Evolutionary conservation across 2,113 vertebrate species (phyloP).

Genomic region (Oxyruncus cristatus): DNA sequence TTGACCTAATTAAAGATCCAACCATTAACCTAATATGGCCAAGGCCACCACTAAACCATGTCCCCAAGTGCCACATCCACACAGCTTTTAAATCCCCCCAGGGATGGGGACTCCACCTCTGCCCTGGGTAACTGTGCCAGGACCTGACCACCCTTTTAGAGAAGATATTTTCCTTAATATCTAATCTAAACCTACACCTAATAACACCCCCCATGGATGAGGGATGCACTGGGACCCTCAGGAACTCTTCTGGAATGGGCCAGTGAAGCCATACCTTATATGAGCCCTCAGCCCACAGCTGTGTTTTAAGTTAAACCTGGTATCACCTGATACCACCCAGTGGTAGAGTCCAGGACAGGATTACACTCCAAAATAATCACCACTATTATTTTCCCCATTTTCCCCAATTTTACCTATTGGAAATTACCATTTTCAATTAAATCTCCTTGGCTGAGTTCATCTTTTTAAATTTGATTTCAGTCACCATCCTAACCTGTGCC

Average conservation of each 20-base stretch:
- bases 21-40: background rate
- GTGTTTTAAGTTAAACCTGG: background rate
- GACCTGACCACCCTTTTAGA: background rate
- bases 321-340: background rate
- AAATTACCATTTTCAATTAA: background rate
- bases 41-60: background rate
- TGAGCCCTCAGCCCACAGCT: background rate
- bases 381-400: background rate
- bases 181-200: background rate
- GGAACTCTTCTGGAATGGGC: background rate
- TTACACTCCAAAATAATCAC: background rate
- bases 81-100: background rate
- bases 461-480: background rate
- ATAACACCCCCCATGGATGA: too few relatives aligned
- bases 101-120: background rate
- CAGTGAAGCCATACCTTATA: background rate
- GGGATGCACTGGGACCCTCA: background rate
- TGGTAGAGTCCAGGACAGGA: background rate
- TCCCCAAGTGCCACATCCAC: background rate
- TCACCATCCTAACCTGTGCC: background rate
- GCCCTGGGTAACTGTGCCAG: background rate
- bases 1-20: too few relatives aligned
- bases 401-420: background rate
- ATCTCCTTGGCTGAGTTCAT: background rate
- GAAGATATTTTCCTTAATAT: background rate